Evolutionary conservation across 2,797 vertebrate genomes (phyloP).

Genomic region (Cossypha dichroa): DNA sequence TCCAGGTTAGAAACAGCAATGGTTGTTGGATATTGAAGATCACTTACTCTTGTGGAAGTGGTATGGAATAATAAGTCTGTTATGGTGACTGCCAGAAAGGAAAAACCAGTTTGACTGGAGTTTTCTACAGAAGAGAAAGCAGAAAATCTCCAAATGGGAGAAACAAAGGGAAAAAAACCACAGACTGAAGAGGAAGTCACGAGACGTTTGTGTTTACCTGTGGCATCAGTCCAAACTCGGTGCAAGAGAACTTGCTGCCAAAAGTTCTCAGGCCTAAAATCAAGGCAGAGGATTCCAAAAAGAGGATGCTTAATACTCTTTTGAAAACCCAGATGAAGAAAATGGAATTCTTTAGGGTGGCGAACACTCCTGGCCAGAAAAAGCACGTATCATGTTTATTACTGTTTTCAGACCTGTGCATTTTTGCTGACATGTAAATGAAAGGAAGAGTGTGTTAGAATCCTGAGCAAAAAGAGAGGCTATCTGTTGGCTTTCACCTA

Average conservation of each 20-base stretch:
- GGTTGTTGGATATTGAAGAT: background rate
- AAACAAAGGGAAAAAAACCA: conserved; percentile 15
- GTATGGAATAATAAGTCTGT: background rate
- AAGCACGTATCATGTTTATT: background rate
- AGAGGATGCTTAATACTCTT: background rate
- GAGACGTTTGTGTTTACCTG: conserved; percentile 28
- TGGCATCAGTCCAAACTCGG: background rate
- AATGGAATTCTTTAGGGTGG: background rate
- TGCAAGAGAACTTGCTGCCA: background rate
- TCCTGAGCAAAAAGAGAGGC: background rate
- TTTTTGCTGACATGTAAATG: background rate
- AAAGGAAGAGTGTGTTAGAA: background rate
- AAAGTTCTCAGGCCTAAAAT: background rate
- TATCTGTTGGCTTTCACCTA: background rate
- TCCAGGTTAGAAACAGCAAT: background rate
- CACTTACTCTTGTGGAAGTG: background rate
- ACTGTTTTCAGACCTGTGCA: background rate
- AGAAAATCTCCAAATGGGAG: conserved; percentile 22
- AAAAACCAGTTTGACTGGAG: conserved; percentile 49
- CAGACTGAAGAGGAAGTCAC: background rate
- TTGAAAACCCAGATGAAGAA: background rate
- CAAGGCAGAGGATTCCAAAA: background rate
- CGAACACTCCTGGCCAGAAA: fast-evolving
- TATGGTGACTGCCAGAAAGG: background rate
- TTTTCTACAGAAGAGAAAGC: conserved; percentile 16